These are phyloP conservation scores for Stenodera caucasica DNA, from an alignment of 2,888 invertebrate species.

Conservation along the genomic window DNA sequence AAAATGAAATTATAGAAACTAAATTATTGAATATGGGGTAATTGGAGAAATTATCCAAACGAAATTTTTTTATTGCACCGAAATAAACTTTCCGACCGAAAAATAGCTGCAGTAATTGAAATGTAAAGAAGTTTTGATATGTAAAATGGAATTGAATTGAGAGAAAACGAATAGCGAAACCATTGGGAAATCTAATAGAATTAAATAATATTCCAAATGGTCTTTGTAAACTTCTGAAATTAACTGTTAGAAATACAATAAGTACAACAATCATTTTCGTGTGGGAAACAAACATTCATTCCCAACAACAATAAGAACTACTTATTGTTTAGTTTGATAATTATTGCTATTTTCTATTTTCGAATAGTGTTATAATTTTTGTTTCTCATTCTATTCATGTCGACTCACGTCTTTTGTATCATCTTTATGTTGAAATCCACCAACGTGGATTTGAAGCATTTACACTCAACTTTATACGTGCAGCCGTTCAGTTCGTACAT, in stretches of 20 bases:
- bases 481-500: slow-evolving; percentile 15
- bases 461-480: slow-evolving; percentile 15
- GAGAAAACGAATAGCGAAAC: too few relatives aligned
- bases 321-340: background rate
- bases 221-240: background rate
- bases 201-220: background rate
- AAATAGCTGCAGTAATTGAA: too few relatives aligned
- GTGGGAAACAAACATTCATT: background rate
- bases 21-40: too few relatives aligned
- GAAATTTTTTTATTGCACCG: too few relatives aligned
- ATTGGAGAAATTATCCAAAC: too few relatives aligned
- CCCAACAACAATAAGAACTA: background rate
- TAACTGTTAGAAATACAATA: background rate
- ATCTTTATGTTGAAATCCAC: slow-evolving; percentile 20
- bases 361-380: too few relatives aligned
- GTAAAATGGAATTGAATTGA: too few relatives aligned
- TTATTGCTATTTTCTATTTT: background rate
- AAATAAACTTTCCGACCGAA: too few relatives aligned
- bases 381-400: background rate
- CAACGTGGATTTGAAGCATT: slow-evolving; percentile 20
- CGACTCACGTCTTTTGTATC: slow-evolving; percentile 19
- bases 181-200: background rate
- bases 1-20: too few relatives aligned
- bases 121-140: too few relatives aligned
- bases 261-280: background rate